phyloP scores from a whole-genome alignment of 2,888 invertebrate species.

The Lysandra bellargus region DNA sequence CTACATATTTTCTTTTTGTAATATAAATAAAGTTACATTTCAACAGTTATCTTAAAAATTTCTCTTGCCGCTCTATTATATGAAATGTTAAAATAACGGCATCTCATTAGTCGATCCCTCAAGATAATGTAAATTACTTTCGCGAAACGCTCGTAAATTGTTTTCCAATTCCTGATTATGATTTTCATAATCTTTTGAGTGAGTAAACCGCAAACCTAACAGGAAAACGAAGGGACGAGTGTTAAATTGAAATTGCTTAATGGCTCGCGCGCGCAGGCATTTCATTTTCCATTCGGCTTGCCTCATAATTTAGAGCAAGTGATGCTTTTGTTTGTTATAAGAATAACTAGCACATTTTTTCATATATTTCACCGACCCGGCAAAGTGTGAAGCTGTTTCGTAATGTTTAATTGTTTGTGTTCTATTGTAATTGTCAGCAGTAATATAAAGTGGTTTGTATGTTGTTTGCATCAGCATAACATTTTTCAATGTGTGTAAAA shows the following conservation, averaged over 20 bases:
- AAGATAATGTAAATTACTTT: background rate
- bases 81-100: no score
- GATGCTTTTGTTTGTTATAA: conserved; percentile 62
- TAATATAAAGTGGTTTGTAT: background rate
- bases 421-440: background rate
- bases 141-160: conserved; percentile 37
- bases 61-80: no score
- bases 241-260: conserved; percentile 79
- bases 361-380: background rate
- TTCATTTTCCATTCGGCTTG: conserved; percentile 79
- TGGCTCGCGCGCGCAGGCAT: conserved; percentile 75
- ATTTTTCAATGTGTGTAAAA: background rate
- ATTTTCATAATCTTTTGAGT: conserved; percentile 37
- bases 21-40: no score
- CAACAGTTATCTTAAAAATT: no score
- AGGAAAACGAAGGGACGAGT: conserved; percentile 78
- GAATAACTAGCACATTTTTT: conserved; percentile 20
- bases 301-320: conserved; percentile 72
- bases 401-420: conserved; percentile 1
- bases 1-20: no score
- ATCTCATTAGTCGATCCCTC: background rate
- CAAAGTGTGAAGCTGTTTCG: background rate
- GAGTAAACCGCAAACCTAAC: conserved; percentile 69
- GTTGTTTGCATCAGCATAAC: background rate
- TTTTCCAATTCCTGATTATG: conserved; percentile 37